These are phyloP conservation scores for Branchinecta lynchi DNA, from an alignment of 1,140 invertebrate genomes.

Conservation along the genomic window DNA sequence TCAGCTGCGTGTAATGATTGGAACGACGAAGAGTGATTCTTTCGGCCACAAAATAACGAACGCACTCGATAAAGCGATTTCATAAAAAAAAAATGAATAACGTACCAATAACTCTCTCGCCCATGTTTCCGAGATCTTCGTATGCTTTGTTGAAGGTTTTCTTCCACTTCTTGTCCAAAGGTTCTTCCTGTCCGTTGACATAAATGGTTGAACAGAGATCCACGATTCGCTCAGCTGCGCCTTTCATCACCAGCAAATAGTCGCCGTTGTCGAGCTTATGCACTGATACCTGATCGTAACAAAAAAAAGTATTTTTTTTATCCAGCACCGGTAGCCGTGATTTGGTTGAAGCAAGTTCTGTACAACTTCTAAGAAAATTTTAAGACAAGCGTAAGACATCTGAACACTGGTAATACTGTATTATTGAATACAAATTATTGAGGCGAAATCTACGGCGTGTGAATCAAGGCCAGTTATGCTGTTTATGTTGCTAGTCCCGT, in stretches of 20 bases:
- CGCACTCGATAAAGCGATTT: slow-evolving; percentile 25
- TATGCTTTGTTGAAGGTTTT: slow-evolving; percentile 47
- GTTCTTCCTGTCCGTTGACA: slow-evolving; percentile 39
- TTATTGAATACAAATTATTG: too few species aligned
- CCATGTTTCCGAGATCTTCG: slow-evolving; percentile 46
- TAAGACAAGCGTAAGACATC: slow-evolving; percentile 14
- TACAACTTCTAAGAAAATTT: slow-evolving; percentile 23
- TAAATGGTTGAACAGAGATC: slow-evolving; percentile 43
- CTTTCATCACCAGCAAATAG: slow-evolving; percentile 29
- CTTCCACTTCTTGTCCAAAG: slow-evolving; percentile 39
- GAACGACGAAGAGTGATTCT: too few species aligned
- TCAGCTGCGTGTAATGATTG: too few species aligned
- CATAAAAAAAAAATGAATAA: slow-evolving; percentile 30
- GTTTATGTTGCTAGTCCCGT: too few species aligned
- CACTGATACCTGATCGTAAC: neutral
- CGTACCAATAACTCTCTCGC: slow-evolving; percentile 43
- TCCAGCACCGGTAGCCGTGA: too few species aligned
- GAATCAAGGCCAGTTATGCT: too few species aligned
- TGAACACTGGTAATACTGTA: too few species aligned
- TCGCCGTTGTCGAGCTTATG: slow-evolving; percentile 2
- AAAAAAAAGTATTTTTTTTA: too few species aligned
- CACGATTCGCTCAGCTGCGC: slow-evolving; percentile 49
- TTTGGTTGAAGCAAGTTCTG: too few species aligned
- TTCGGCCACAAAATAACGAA: neutral
- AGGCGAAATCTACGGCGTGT: too few species aligned